Percentiles rank a stretch among this genome's conserved stretches.
Evolutionary conservation across 64 coral and sea anemone species (phyloP).

Genomic region (Catalaphyllia jardinei): DNA sequence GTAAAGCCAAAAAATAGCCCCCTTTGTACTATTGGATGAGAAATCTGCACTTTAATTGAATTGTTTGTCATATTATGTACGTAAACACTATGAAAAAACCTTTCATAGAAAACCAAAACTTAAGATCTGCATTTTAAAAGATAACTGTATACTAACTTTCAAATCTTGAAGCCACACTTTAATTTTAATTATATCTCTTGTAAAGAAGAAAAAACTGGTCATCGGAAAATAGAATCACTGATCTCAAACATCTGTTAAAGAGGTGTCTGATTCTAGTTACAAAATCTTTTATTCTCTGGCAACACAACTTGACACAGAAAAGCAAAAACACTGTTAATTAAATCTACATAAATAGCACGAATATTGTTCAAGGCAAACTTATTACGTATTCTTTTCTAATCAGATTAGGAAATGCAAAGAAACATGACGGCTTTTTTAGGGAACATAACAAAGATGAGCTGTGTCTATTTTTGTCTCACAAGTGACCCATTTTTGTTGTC

Average conservation of each 20-base stretch:
- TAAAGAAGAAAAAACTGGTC: neutral
- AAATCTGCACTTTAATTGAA: neutral
- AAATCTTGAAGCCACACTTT: neutral
- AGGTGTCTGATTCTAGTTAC: neutral
- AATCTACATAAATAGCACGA: neutral
- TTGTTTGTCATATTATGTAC: neutral
- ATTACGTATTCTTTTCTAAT: neutral
- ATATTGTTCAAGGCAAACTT: too few species aligned
- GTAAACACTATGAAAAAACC: neutral
- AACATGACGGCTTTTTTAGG: neutral
- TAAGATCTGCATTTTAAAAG: too few species aligned
- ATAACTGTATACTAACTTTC: too few species aligned
- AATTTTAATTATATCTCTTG: neutral
- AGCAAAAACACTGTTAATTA: neutral
- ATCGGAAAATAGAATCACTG: neutral
- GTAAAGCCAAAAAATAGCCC: neutral
- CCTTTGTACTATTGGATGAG: neutral
- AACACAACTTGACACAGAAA: too few species aligned
- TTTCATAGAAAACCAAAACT: too few species aligned
- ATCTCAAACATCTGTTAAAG: neutral
- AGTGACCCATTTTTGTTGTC: neutral
- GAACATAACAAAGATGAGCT: neutral
- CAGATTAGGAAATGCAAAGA: neutral
- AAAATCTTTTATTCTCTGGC: neutral
- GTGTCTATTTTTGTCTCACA: neutral